These are phyloP conservation scores for Smithornis capensis DNA, from an alignment of 2,113 vertebrate species.

Conservation along the genomic window DNA sequence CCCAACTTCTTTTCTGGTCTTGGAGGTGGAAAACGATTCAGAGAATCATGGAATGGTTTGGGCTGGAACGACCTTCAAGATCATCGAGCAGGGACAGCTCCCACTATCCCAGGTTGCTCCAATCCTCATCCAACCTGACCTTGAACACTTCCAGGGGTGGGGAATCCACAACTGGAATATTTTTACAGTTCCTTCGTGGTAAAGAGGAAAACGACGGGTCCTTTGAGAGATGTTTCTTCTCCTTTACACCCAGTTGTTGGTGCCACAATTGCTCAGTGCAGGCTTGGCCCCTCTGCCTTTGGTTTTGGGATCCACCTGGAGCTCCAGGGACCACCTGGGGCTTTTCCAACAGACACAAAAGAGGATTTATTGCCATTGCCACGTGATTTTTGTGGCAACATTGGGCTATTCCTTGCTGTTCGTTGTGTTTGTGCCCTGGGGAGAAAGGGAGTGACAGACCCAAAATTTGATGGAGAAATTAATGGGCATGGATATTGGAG, in stretches of 20 bases:
- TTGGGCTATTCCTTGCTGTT: not conserved
- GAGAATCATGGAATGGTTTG: not conserved
- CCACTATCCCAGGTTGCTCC: not conserved
- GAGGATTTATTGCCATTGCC: not conserved
- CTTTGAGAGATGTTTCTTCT: not conserved
- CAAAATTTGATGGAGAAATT: conserved; percentile 8
- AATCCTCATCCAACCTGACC: not conserved
- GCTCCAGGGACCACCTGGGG: not conserved
- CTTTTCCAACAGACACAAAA: not conserved
- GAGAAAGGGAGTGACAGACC: not conserved
- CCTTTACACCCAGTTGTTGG: not conserved
- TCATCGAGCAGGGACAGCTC: not conserved
- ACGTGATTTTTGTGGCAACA: accelerated
- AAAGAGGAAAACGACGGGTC: not conserved
- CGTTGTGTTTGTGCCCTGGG: not conserved
- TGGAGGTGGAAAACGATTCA: not conserved
- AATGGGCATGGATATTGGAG: not conserved
- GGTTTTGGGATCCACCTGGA: not conserved
- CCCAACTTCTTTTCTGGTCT: not conserved
- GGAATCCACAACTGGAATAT: accelerated
- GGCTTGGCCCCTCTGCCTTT: not conserved
- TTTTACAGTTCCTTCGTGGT: not conserved
- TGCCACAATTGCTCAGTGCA: not conserved
- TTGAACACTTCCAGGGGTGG: not conserved
- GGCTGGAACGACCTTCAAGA: not conserved